Conservation (phyloP, 2,888 invertebrate genomes). For the Cheilosia vernalis region DNA sequence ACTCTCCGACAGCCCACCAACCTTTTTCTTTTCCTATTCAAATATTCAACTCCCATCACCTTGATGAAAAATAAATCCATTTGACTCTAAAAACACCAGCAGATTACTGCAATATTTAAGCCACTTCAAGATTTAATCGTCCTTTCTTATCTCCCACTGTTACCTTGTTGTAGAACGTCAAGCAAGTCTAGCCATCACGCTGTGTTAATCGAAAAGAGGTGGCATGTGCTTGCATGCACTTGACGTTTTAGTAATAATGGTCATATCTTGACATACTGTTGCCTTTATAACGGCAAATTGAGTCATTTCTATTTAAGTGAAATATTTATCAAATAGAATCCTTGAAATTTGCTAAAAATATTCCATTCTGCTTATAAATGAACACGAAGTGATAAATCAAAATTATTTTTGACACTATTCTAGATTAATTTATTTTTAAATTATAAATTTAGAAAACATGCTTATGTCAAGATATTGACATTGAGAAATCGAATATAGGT, state of each 20-base stretch:
- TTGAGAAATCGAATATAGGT: neutral
- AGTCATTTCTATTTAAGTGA: neutral
- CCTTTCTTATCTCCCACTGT: neutral
- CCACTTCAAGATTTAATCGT: neutral
- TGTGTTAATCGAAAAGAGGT: too few species aligned
- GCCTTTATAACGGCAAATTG: neutral
- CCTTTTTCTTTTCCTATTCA: too few species aligned
- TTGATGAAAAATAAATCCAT: too few species aligned
- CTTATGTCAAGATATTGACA: conserved; percentile 1
- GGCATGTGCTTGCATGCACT: neutral
- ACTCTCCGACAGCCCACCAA: too few species aligned
- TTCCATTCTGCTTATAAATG: neutral
- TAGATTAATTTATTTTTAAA: neutral
- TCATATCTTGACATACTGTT: conserved; percentile 10
- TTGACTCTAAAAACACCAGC: neutral
- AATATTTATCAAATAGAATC: neutral
- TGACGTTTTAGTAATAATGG: neutral
- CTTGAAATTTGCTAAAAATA: neutral
- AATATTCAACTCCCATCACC: too few species aligned
- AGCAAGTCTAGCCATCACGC: neutral
- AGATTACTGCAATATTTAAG: neutral
- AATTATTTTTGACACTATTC: neutral
- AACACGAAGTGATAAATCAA: neutral
- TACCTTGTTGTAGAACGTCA: too few species aligned
- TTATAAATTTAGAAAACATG: neutral